phyloP scores from a whole-genome alignment of 2,113 vertebrate species.

The Osmerus eperlanus region DNA sequence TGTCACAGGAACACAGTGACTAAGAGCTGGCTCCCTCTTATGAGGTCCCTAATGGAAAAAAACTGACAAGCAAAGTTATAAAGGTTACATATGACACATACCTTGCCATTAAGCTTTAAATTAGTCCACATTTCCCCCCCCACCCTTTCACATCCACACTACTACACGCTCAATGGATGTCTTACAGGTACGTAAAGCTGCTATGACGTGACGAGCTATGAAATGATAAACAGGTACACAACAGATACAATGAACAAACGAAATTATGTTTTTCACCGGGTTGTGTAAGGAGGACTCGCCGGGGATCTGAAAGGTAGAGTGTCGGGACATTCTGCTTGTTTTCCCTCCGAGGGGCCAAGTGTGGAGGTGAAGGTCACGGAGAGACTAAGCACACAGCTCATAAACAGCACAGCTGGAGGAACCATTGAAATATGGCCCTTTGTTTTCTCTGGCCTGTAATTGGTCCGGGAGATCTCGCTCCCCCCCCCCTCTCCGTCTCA shows the following conservation, averaged over 20 bases:
- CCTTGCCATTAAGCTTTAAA: conserved; percentile 83
- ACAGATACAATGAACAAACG: neutral
- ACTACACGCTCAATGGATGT: conserved; percentile 77
- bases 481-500: neutral
- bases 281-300: neutral
- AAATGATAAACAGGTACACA: conserved; percentile 11
- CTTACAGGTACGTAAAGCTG: conserved; percentile 78
- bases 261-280: neutral
- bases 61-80: conserved; percentile 93
- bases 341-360: conserved; percentile 68
- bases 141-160: conserved; percentile 80
- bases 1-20: conserved; percentile 91
- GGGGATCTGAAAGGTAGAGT: conserved; percentile 60
- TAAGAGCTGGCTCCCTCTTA: conserved; percentile 90
- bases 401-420: conserved; percentile 72
- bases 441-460: conserved; percentile 68
- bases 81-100: conserved; percentile 94
- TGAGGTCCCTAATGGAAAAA: conserved; percentile 93
- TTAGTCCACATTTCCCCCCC: conserved; percentile 79
- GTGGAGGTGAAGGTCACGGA: conserved; percentile 71
- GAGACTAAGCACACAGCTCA: conserved; percentile 70
- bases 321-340: conserved; percentile 62
- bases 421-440: conserved; percentile 71
- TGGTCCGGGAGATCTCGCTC: conserved; percentile 41
- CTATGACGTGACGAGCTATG: conserved; percentile 52